These are phyloP conservation scores for Pelosia muscerda DNA, from an alignment of 2,888 invertebrate genomes.

Conservation along the genomic window DNA sequence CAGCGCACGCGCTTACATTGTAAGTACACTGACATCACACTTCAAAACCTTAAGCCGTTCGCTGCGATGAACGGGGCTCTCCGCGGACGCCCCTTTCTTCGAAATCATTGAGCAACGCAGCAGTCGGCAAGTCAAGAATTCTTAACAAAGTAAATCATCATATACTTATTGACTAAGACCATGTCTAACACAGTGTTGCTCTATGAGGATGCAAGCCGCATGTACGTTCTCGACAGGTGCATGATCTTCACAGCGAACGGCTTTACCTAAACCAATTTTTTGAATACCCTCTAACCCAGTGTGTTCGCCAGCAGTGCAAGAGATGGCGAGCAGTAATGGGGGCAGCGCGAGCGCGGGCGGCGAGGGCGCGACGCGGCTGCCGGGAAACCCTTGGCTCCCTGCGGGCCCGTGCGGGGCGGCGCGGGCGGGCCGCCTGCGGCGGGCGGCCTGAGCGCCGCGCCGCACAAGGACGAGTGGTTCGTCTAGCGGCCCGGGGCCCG, in stretches of 20 bases:
- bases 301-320: slow-evolving; percentile 88
- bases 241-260: no score
- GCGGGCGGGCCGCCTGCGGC: slow-evolving; percentile 97
- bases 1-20: slow-evolving; percentile 80
- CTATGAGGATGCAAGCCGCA: not conserved
- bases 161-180: no score
- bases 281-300: not conserved
- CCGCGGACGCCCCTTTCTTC: not conserved
- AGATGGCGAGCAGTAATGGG: slow-evolving; percentile 89
- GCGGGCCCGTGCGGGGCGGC: slow-evolving; percentile 93
- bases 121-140: no score
- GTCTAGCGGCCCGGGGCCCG: slow-evolving; percentile 70
- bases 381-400: slow-evolving; percentile 99
- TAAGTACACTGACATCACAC: slow-evolving; percentile 52
- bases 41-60: not conserved
- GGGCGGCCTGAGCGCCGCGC: slow-evolving; percentile 94
- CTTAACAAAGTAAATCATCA: no score
- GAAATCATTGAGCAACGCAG: no score
- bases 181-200: no score
- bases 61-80: not conserved
- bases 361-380: slow-evolving; percentile 85
- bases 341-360: slow-evolving; percentile 84
- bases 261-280: not conserved
- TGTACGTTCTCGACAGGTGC: no score
- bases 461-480: slow-evolving; percentile 95